Conservation (phyloP, 2,888 invertebrate species). For the Margaritifera margaritifera region DNA sequence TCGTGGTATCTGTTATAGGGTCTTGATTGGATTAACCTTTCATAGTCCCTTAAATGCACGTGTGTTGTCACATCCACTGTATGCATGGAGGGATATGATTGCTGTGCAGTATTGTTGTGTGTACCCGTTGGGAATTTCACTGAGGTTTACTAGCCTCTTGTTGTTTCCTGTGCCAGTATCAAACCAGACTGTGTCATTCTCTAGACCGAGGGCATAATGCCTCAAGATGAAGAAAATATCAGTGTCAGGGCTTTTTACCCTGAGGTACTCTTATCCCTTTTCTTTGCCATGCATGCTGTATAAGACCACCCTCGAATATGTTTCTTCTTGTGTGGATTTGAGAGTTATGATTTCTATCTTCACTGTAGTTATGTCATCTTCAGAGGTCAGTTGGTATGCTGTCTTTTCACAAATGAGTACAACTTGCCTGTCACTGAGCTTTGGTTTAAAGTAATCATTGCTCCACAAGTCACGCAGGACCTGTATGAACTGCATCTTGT, state of each 20-base stretch:
- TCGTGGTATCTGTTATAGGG: conserved; percentile 5
- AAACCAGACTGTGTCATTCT: conserved; percentile 12
- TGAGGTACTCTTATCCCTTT: conserved; percentile 15
- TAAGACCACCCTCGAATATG: conserved; percentile 18
- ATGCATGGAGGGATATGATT: conserved; percentile 22
- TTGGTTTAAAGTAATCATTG: conserved; percentile 10
- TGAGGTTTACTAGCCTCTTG: conserved; percentile 14
- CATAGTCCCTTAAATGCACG: conserved; percentile 23
- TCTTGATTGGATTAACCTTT: conserved; percentile 13
- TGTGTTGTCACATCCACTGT: conserved; percentile 18
- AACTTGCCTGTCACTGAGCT: conserved; percentile 10
- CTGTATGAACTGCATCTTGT: conserved; percentile 11
- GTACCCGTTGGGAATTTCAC: conserved; percentile 11
- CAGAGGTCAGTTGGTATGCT: conserved; percentile 11
- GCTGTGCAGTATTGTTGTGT: conserved; percentile 13
- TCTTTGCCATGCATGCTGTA: conserved; percentile 20
- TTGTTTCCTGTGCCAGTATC: conserved; percentile 25
- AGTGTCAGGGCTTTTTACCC: conserved; percentile 23
- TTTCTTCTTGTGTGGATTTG: conserved; percentile 23
- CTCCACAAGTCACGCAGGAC: conserved; percentile 11
- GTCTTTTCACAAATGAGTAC: conserved; percentile 14
- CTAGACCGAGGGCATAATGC: conserved; percentile 13
- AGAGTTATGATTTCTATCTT: conserved; percentile 10
- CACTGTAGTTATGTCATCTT: conserved; percentile 11
- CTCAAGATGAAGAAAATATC: conserved; percentile 25